Conservation (phyloP, 2,888 invertebrate species). For the Dicyrtoma fusca region DNA sequence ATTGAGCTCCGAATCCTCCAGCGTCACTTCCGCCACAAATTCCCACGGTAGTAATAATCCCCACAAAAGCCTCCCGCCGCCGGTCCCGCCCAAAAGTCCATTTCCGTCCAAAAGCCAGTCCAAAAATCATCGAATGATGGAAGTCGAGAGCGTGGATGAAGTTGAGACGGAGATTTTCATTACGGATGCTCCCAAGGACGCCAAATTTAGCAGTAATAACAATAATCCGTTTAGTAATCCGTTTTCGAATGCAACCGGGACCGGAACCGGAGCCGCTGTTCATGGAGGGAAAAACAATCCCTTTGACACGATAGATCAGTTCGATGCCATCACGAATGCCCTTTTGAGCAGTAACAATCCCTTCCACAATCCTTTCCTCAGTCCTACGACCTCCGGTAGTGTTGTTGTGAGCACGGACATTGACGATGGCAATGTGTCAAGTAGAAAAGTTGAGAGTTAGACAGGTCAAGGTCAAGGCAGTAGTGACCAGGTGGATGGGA, state of each 20-base stretch:
- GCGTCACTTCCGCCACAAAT: constrained; percentile 34
- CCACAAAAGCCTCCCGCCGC: no score
- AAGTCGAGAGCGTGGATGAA: background rate
- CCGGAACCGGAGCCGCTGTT: background rate
- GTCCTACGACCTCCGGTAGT: constrained; percentile 21
- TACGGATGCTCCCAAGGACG: constrained; percentile 38
- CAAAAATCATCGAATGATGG: background rate
- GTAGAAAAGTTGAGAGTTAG: background rate
- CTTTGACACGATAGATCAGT: constrained; percentile 25
- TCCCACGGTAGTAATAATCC: no score
- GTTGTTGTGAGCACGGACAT: background rate
- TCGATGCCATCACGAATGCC: constrained; percentile 52
- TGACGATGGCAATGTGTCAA: background rate
- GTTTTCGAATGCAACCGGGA: background rate
- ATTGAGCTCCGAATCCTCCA: constrained; percentile 50
- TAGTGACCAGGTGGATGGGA: constrained; percentile 50
- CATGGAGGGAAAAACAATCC: constrained; percentile 8
- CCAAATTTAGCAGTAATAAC: background rate
- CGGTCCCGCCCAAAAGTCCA: no score
- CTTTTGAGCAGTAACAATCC: constrained; percentile 53
- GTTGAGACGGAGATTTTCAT: constrained; percentile 45
- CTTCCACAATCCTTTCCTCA: constrained; percentile 56
- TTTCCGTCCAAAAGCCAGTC: no score
- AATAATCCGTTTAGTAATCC: constrained; percentile 28
- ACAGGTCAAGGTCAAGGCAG: constrained; percentile 43